These are phyloP conservation scores for Carassius carassius DNA, from an alignment of 2,113 vertebrate genomes.

Conservation along the genomic window DNA sequence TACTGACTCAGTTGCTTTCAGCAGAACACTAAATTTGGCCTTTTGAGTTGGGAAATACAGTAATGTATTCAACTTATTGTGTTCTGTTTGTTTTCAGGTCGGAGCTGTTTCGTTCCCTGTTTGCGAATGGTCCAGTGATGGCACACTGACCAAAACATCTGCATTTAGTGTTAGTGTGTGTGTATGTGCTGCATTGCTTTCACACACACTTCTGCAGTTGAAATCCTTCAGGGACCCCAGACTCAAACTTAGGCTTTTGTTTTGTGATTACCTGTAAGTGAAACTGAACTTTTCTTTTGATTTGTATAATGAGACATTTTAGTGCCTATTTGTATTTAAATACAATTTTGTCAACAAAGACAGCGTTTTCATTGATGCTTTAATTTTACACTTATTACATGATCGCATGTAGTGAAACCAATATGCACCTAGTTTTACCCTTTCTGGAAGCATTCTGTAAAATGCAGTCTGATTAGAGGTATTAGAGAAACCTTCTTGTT, in stretches of 20 bases:
- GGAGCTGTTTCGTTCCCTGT: conserved; percentile 83
- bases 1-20: not conserved
- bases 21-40: not conserved
- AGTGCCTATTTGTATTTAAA: conserved; percentile 16
- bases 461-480: not conserved
- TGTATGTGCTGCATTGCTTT: not conserved
- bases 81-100: conserved; percentile 68
- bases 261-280: not conserved
- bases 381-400: not conserved
- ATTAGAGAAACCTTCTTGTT: conserved; percentile 89
- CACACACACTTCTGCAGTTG: not conserved
- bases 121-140: conserved; percentile 57
- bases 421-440: not conserved
- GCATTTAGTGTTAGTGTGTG: not conserved
- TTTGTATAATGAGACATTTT: not conserved
- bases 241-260: not conserved
- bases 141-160: not conserved
- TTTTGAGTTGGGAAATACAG: no score
- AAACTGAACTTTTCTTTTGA: not conserved
- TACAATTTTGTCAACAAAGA: conserved; percentile 4
- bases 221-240: not conserved
- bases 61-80: not conserved
- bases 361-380: not conserved
- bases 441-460: not conserved
- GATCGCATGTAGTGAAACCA: conserved; percentile 67